phyloP scores from a whole-genome alignment of 2,797 vertebrate genomes.

The Lemur catta region DNA sequence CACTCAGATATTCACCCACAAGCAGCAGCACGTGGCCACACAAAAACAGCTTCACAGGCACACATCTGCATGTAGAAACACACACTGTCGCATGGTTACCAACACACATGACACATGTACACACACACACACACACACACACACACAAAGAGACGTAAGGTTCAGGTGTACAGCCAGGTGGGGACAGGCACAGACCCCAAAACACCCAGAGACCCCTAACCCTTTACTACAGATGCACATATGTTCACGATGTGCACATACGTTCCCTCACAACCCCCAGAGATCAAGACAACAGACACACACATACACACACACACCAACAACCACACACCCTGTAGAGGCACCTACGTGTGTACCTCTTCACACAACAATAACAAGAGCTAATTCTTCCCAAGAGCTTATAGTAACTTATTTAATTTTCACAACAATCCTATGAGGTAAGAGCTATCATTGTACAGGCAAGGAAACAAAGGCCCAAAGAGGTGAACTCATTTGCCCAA shows the following conservation, averaged over 20 bases:
- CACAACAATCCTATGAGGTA: neutral
- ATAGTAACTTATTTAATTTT: neutral
- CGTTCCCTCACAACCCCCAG: neutral
- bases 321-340: neutral
- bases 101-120: rapidly evolving
- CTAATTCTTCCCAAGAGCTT: neutral
- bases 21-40: neutral
- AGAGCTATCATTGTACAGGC: neutral
- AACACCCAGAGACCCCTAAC: neutral
- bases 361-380: neutral
- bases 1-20: neutral
- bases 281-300: neutral
- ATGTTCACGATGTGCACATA: neutral
- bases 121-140: neutral
- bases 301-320: neutral
- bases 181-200: neutral
- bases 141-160: neutral
- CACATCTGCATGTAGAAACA: neutral
- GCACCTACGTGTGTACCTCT: neutral
- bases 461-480: neutral
- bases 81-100: neutral
- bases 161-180: neutral
- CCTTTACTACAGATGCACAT: neutral
- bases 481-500: neutral
- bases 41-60: neutral